These are phyloP conservation scores for Porphyrio hochstetteri DNA, from an alignment of 2,113 vertebrate genomes.

Conservation along the genomic window DNA sequence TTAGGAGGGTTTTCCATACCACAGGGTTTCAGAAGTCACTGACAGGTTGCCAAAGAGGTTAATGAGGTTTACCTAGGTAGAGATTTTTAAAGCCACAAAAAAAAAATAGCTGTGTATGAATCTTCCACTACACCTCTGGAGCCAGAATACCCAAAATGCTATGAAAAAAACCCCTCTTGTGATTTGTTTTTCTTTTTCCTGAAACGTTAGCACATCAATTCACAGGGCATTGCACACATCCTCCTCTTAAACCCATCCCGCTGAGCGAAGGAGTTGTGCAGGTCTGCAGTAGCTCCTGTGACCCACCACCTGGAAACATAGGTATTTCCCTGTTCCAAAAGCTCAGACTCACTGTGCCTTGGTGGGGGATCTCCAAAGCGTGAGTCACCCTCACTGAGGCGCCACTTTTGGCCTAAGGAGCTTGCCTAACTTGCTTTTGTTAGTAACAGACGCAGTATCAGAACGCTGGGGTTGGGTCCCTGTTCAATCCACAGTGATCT, in stretches of 20 bases:
- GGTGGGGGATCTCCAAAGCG: background rate
- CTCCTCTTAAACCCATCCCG: accelerated
- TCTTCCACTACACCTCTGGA: background rate
- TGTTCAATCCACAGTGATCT: background rate
- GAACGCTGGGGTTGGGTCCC: background rate
- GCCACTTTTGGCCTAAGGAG: background rate
- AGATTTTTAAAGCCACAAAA: background rate
- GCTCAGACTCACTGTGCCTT: background rate
- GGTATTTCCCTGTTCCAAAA: background rate
- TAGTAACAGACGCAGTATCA: background rate
- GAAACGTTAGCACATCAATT: background rate
- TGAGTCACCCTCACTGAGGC: background rate
- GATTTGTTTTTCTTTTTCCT: background rate
- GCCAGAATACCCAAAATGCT: background rate
- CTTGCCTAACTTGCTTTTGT: background rate
- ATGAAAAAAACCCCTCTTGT: background rate
- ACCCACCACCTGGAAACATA: background rate
- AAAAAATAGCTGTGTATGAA: background rate
- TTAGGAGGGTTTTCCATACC: background rate
- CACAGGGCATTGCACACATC: background rate
- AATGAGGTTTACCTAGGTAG: background rate
- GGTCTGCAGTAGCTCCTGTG: background rate
- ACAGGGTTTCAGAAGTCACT: background rate
- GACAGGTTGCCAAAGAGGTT: background rate
- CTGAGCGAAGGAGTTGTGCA: background rate